A percentile compares a stretch with the other conserved stretches of the same genome.
Conservation (phyloP, 1,140 invertebrate genomes). For the Drosophila cardini region DNA sequence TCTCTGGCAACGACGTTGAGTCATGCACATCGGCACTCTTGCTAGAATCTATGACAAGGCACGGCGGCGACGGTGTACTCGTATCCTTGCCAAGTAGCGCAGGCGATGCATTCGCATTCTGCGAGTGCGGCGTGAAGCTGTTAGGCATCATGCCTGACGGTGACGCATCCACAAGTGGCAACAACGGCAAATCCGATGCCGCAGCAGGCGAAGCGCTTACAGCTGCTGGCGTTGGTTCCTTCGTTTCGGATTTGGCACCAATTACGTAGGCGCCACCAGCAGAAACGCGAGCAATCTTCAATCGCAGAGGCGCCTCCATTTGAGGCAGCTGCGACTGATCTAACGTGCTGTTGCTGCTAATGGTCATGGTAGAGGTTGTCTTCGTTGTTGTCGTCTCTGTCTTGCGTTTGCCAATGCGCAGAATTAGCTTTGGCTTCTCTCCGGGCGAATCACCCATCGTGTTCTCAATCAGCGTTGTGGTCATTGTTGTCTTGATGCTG, state of each 20-base stretch:
- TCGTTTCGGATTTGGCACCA: conserved; percentile 70
- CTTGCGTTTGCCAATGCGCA: conserved; percentile 86
- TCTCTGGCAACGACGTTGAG: conserved; percentile 74
- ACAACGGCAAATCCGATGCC: conserved; percentile 42
- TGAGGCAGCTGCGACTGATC: conserved; percentile 15
- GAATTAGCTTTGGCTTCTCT: conserved; percentile 88
- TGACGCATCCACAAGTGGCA: conserved; percentile 48
- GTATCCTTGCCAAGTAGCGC: conserved; percentile 71
- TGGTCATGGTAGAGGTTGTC: conserved; percentile 17
- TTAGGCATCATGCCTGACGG: conserved; percentile 50
- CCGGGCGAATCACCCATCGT: conserved; percentile 84
- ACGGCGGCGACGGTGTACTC: conserved; percentile 76
- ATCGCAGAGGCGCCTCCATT: conserved; percentile 87
- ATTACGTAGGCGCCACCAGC: conserved; percentile 89
- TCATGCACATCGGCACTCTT: conserved; percentile 79
- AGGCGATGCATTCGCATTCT: conserved; percentile 73
- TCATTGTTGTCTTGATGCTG: conserved; percentile 59
- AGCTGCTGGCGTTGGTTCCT: conserved; percentile 32
- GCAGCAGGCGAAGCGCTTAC: conserved; percentile 37
- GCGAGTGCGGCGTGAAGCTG: conserved; percentile 72
- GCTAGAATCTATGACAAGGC: conserved; percentile 75
- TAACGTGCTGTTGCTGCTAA: conserved; percentile 1
- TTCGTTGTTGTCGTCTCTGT: conserved; percentile 76
- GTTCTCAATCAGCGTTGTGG: conserved; percentile 80
- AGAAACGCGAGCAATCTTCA: conserved; percentile 92